Evolutionary conservation across 2,797 vertebrate genomes (phyloP), one percentile per base, ranked within the genome.

Genomic region (Australoheros facetus): DNA sequence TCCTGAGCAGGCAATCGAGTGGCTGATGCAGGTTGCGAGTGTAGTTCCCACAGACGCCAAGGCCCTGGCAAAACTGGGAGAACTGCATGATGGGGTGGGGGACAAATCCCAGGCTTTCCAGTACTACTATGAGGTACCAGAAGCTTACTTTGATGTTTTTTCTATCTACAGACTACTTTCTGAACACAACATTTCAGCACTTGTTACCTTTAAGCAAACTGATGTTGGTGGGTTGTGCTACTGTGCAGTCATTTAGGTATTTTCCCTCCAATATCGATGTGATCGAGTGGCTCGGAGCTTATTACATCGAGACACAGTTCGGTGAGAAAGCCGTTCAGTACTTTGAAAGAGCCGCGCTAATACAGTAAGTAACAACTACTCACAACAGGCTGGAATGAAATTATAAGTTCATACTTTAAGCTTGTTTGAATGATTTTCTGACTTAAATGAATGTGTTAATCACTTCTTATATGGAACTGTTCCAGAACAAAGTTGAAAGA

Each of bases 241-340:
- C 7, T 53, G 30, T 70, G 45, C 89, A 99, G 98, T 99, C 98
- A 0, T 99, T 97, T 83, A 96, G 98, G 89, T 97, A 98, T 94
- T 98, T 97, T 83, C 98, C 98, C 13, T 99, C 97, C 77, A 98
- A 98, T 94, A 98, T 98, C 53, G 96, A 96, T 56, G 97, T 99
- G 87, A 98, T 99, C 42, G 97, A 98, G 89, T 99, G 98, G 98
- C 96, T 99, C 32, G 98, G 97, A 75, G 97, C 96, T 0, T 98
- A 99, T 87, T 99, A 98, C 93, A 97, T 99, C 73, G 97, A 99
- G 87, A 98, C 96, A 1, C 98, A 98, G 88, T 98, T 99, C 93
- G 99, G 96, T 94, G 98, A 99, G 94, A 99, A 99, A 94, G 98
- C 98, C 86, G 97, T 99, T 92, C 97, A 97, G 84, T 99, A 98